Percentiles rank a stretch among this genome's conserved stretches.
Conservation (phyloP, 2,797 vertebrate genomes). For the Falco peregrinus region DNA sequence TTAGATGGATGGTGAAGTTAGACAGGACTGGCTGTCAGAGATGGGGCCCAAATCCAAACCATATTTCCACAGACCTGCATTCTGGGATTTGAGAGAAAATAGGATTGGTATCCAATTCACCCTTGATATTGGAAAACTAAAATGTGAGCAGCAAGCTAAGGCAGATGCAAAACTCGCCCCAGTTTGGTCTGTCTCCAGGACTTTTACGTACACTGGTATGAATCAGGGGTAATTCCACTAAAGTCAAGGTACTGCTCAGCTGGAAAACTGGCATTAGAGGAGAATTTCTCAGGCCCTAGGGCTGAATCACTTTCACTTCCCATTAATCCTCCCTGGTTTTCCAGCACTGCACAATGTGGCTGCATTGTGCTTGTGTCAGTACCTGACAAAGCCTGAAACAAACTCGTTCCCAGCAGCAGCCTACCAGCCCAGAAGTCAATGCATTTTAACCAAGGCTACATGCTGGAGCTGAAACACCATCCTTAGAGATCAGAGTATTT, state of each 20-base stretch:
- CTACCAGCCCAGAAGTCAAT: neutral
- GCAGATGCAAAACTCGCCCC: neutral
- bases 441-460: neutral
- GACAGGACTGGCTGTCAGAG: neutral
- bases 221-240: constrained; percentile 8
- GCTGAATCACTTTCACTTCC: constrained; percentile 22
- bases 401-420: neutral
- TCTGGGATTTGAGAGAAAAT: constrained; percentile 31
- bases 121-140: neutral
- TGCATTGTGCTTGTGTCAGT: neutral
- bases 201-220: neutral
- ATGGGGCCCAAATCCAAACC: neutral
- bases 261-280: constrained; percentile 22
- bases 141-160: neutral
- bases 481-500: neutral
- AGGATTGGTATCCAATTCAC: neutral
- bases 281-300: constrained; percentile 1
- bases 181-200: neutral
- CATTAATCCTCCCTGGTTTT: constrained; percentile 9
- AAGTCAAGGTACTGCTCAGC: neutral
- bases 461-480: neutral
- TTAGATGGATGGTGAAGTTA: neutral
- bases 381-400: neutral
- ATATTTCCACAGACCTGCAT: neutral
- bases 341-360: neutral